Conservation (phyloP, 1,140 invertebrate genomes). For the Cherax destructor region DNA sequence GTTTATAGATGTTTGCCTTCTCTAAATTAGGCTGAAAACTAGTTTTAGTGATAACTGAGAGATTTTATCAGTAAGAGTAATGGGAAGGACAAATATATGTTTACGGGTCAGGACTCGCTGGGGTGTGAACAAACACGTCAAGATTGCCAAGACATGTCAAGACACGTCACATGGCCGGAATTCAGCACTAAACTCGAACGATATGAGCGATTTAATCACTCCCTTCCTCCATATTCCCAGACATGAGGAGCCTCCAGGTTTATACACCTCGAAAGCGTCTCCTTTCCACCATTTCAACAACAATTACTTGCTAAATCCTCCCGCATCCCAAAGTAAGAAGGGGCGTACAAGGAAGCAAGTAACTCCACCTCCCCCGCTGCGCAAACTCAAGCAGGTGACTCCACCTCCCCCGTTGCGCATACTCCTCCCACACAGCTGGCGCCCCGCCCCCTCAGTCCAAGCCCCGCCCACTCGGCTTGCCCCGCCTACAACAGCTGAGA, state of each 20-base stretch:
- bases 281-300: constrained; percentile 48
- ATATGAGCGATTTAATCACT: constrained; percentile 1
- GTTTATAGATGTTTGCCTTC: too few relatives aligned
- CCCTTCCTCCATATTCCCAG: constrained; percentile 1
- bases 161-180: background rate
- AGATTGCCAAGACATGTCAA: background rate
- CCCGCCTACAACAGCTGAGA: constrained; percentile 40
- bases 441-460: constrained; percentile 17
- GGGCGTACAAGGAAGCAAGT: background rate
- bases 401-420: constrained; percentile 27
- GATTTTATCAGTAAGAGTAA: too few relatives aligned
- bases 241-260: constrained; percentile 1
- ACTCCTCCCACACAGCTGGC: constrained; percentile 18
- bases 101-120: too few relatives aligned
- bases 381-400: background rate
- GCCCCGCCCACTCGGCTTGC: constrained; percentile 14
- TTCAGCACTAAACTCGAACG: background rate
- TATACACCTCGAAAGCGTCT: constrained; percentile 25
- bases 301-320: constrained; percentile 39
- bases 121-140: background rate
- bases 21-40: too few relatives aligned
- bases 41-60: too few relatives aligned
- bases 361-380: constrained; percentile 17
- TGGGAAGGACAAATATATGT: too few relatives aligned
- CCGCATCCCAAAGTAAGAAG: constrained; percentile 23